Base-by-base conservation (phyloP, 2,797 vertebrate species). In the Scomberomorus guttatus region DNA sequence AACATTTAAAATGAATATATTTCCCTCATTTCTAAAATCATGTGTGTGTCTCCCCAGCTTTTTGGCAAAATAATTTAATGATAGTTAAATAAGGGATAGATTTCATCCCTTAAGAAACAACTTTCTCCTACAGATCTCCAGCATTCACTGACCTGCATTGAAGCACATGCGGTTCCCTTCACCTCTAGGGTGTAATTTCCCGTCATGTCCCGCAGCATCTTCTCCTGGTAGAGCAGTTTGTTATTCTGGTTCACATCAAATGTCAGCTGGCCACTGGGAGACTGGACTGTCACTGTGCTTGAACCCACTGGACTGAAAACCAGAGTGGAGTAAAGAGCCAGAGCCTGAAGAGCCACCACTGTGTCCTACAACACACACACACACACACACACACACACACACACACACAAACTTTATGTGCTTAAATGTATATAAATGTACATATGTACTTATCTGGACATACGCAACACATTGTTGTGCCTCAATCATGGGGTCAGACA, bases 261-360 rank as follows among this genome's bases (percentile, higher is more conserved):
- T 48, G 2, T 32, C 56, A 89, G 78, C 86, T 95, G 92, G 24
- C 67, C 84, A 39, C 83, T 85, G 66, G 91, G 81, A 64, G 94
- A 90, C 62, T 89, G 84, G 60, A 96, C 90, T 11, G 57, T 87
- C 52, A 97, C 93, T 7, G 83, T 92, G 84, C 96, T 93, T 9
- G 92, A 91, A 50, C 95, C 95, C 0, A 91, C 93, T 9, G 90
- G 88, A 68, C 82, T 94, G 74, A 95, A 96, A 5, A 95, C 95
- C 71, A 90, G 88, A 18, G 93, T 85, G 60, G 95, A 94, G 64
- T 97, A 97, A 20, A 95, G 92, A 72, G 97, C 89, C 66, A 98
- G 92, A 74, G 96, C 97, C 90, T 98, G 96, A 58, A 98, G 95
- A 73, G 95, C 97, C 79, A 95, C 95, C 72, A 97, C 95, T 0